Evolutionary conservation across 2,888 invertebrate genomes (phyloP), one percentile per base, ranked within the genome.

Genomic region (Teleogryllus oceanicus): DNA sequence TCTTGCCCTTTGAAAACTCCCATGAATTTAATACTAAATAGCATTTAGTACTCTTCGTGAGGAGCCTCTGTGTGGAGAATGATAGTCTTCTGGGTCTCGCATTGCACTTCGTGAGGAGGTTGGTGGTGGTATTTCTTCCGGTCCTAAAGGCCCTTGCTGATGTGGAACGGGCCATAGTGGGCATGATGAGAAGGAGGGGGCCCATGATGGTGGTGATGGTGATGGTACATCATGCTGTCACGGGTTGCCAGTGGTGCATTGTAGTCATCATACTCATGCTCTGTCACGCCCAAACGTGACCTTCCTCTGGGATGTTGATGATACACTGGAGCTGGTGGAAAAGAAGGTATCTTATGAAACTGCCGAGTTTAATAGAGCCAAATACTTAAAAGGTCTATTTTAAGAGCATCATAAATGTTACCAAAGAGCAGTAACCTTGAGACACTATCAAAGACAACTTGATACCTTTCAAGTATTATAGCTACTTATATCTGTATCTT

Each of bases 11-110:
- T 62, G 62, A n/a, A 62, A 37, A 75, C 74, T 82, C 81, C 78
- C 78, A 51, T 80, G 78, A 76, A 75, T 37, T 77, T 21, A 24
- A 77, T 81, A 90, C 91, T 92, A 93, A 88, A 93, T 93, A 87
- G 92, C 93, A 88, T 93, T 93, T 85, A 92, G 90, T 84, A 92
- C 92, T 85, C 93, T 90, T 82, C 93, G 89, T 84, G 92, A 85
- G 21, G 85, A 91, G 75, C 92, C 89, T 82, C 90, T 90, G 87
- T 88, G 88, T 78, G 88, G 85, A 37, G 88, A 86, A 81, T 87
- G 87, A 81, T 88, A 87, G 80, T 88, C 87, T 50, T 87, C 86
- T 81, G 86, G 85, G 86, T 85, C 89, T 86, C 88, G 88, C 82
- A 88, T 88, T 80, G 86, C 85, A 80, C 85, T 87, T 85, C 88